Evolutionary conservation across 2,888 invertebrate species (phyloP), one percentile per base, ranked within the genome.

Genomic region (Aspidiotus rigidus): DNA sequence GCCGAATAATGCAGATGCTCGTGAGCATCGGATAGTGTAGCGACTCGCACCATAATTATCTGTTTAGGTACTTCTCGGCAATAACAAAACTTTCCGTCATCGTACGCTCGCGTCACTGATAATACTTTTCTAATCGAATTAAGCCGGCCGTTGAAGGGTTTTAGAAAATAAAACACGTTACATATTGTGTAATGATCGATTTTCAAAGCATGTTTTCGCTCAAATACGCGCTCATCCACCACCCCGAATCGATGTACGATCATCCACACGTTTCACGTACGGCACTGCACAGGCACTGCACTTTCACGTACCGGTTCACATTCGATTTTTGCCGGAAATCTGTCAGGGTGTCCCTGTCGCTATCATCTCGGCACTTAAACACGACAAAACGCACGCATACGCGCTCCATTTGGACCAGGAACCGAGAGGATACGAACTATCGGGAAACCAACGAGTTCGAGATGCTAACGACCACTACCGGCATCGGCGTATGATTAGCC

Each of bases 1-100:
- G 73, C 71, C 2, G 75, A 75, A 72, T 75, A 75, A 67, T 75
- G 75, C 8, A 75, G 72, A 60, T 74, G 74, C 28, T 75, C 75
- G 56, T 75, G 75, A 6, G 75, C 74, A 39, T 74, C 74, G 42
- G 75, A 75, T 39, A 75, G 72, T 64, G 73, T 74, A 7, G 74
- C 72, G 56, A 74, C 74, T 39, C 74, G 75, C 71, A 74, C 73
- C 74, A 72, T 74, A 28, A 40, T 41, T 39, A 40, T 16, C 13
- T 15, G 5, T 53, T 53, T 13, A n/a, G 53, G 5, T n/a, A 2
- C 13, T 28, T 28, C 28, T 28, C 49, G 17, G 57, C 16, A 57
- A 64, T 28, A 53, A 63, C 49, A 49, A 63, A 63, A 64, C 55
- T 41, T 55, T n/a, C 10, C 49, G 28, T 28, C 28, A 28, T 28